Evolutionary conservation across 1,140 invertebrate genomes (phyloP), one percentile per base, ranked within the genome.

Genomic region (Drusus annulatus): DNA sequence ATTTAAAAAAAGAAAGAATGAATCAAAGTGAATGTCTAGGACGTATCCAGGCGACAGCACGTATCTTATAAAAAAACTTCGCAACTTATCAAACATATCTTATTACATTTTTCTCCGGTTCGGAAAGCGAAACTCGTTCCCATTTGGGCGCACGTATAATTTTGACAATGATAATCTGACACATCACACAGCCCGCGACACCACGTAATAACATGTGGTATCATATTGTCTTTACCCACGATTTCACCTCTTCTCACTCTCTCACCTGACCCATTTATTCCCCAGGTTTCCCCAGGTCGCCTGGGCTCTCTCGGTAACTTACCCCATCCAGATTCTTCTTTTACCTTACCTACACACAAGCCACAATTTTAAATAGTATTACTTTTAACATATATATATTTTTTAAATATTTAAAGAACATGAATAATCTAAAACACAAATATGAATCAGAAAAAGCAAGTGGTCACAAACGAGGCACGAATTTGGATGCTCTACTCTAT

Each of bases 161-260:
- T 74, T 58, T 74, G 71, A 74, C 71, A 58, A 23, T 74, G 71
- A 74, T 74, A 74, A 74, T 74, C 71, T 52, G 8, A 54, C 51
- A 56, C 71, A 74, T 74, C 71, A 74, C 51, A 74, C 71, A 74
- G 21, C 52, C 13, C 69, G 52, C 52, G 71, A 74, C 71, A 56
- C 8, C 71, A 58, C 71, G 71, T 58, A 74, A 74, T 74, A 74
- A 74, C 71, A 56, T 58, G 71, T 74, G 71, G 71, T 56, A 58
- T 56, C 71, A 71, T 71, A 56, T 74, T 74, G 71, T 74, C 52
- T 56, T 74, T 15, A 10, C 71, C 54, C n/a, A 16, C 31, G 60
- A 25, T 13, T 63, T 45, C 25, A 71, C 50, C 60, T 16, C 23
- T 23, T 2, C 3, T 21, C 5, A 2, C 58, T 16, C 21, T 23